Evolutionary conservation across 2,888 invertebrate genomes (phyloP).

Genomic region (Pharmacophagus antenor): DNA sequence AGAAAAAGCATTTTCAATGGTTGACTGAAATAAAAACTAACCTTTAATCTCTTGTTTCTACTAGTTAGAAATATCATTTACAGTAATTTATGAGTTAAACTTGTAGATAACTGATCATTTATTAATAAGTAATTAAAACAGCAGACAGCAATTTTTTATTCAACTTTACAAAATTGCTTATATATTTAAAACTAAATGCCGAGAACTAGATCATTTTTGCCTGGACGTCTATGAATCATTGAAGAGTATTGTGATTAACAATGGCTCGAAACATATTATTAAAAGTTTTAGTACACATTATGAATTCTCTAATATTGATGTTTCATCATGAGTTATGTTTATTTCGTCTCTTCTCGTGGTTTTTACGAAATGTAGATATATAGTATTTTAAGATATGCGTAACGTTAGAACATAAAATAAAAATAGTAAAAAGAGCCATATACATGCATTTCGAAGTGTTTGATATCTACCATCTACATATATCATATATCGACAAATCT

Average conservation of each 20-base stretch:
- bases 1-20: no score
- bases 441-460: neutral
- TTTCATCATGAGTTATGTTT: neutral
- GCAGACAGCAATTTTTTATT: no score
- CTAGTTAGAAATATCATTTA: no score
- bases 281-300: neutral
- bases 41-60: no score
- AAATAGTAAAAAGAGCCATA: neutral
- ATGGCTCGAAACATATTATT: neutral
- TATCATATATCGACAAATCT: conserved; percentile 1
- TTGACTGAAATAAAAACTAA: no score
- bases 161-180: no score
- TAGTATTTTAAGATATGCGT: neutral
- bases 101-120: no score
- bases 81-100: no score
- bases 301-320: neutral
- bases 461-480: neutral
- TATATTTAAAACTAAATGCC: no score
- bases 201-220: no score
- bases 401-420: neutral
- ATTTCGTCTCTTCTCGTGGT: neutral
- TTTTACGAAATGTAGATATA: neutral
- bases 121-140: no score
- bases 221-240: no score
- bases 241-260: neutral